These are phyloP conservation scores for Enoplosus armatus DNA, from an alignment of 2,797 vertebrate genomes.

Conservation along the genomic window DNA sequence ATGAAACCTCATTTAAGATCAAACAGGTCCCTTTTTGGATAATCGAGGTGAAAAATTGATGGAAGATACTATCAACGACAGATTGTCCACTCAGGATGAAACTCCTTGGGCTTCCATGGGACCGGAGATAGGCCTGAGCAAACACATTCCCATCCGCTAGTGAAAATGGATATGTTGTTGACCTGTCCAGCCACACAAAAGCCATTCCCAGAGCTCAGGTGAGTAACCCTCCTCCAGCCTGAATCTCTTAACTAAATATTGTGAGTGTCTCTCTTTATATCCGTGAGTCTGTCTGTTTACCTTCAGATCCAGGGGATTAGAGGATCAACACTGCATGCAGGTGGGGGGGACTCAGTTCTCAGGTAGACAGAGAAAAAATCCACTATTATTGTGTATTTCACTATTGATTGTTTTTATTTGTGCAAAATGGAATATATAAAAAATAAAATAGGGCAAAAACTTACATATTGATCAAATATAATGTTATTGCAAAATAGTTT, in stretches of 20 bases:
- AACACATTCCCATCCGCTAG: slow-evolving; percentile 80
- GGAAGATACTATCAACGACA: slow-evolving; percentile 54
- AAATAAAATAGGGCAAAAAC: neutral
- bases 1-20: slow-evolving; percentile 5
- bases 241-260: slow-evolving; percentile 88
- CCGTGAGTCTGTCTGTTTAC: slow-evolving; percentile 79
- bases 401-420: neutral
- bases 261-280: slow-evolving; percentile 84
- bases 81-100: slow-evolving; percentile 66
- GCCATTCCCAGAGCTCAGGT: slow-evolving; percentile 79
- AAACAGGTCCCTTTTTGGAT: neutral
- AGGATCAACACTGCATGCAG: slow-evolving; percentile 71
- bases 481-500: neutral
- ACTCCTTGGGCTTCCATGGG: slow-evolving; percentile 55
- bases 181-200: slow-evolving; percentile 80
- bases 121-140: slow-evolving; percentile 75
- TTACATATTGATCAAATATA: neutral
- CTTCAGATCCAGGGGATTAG: slow-evolving; percentile 84
- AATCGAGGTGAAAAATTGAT: slow-evolving; percentile 15
- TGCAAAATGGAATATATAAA: neutral
- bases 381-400: neutral
- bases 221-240: slow-evolving; percentile 81
- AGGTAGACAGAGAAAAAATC: slow-evolving; percentile 19
- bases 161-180: slow-evolving; percentile 86
- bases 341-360: slow-evolving; percentile 51